Evolutionary conservation across 2,113 vertebrate genomes (phyloP), one percentile per base, ranked within the genome.

Genomic region (Odocoileus virginianus): DNA sequence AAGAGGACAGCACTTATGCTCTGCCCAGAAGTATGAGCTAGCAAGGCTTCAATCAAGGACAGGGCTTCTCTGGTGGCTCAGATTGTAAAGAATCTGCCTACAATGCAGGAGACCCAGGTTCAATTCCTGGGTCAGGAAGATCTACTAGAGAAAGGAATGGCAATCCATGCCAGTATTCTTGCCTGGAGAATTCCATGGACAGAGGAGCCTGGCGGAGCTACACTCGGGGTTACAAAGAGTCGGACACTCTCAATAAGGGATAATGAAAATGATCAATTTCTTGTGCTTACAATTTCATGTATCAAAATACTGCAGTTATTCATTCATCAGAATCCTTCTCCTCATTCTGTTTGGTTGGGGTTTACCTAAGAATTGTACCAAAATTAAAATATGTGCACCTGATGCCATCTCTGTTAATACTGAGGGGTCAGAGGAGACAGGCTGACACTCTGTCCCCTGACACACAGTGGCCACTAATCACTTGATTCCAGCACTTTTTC

Each of bases 351-450:
- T 61, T 61, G 19, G 45, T 36, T 57, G 19, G 21, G 45, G 2
- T 94, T 92, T 30, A 82, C 61, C 74, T 87, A 83, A 92, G 61
- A 89, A 92, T 87, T 17, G 4, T 25, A 88, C 61, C 15, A 89
- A 28, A 45, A 81, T 45, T 79, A 83, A 86, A 88, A 60, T 25
- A 74, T 23, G 13, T 43, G 4, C 6, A 25, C 52, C 43, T 61
- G 3, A 19, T 2, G 10, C 19, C 60, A 81, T 19, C 50, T 36
- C 55, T 36, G 19, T 87, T 87, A 54, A 9, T 54, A 61, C 30
- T 33, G 21, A 55, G 43, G 89, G 30, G 19, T 19, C 55, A 92
- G 30, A n/a, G 0, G 5, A 28, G 45, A 60, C 7, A 60, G 21
- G n/a, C 30, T 78, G 17, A 11, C 14, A 33, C 19, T n/a, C 23